Conservation (phyloP, 2,888 invertebrate genomes). For the Cheilosia soror region DNA sequence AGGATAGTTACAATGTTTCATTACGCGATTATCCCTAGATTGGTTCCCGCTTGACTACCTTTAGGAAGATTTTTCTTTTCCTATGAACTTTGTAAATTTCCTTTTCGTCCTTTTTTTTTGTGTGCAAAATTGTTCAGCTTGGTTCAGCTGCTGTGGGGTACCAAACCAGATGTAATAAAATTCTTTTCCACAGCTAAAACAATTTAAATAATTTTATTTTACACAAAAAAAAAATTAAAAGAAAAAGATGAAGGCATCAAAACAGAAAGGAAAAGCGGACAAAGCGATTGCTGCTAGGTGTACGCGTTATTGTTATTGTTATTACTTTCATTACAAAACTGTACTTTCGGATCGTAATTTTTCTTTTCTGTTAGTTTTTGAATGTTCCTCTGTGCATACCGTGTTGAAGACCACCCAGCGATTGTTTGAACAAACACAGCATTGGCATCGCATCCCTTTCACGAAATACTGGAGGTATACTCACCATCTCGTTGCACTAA, state of each 20-base stretch:
- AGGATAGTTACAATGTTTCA: conserved; percentile 73
- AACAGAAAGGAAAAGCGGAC: conserved; percentile 21
- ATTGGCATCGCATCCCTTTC: neutral
- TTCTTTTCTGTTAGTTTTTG: conserved; percentile 16
- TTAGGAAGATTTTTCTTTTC: conserved; percentile 22
- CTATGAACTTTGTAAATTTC: conserved; percentile 44
- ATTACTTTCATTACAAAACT: conserved; percentile 66
- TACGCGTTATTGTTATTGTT: conserved; percentile 68
- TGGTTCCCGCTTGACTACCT: conserved; percentile 71
- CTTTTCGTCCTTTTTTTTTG: conserved; percentile 49
- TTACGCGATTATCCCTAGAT: conserved; percentile 75
- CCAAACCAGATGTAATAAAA: conserved; percentile 55
- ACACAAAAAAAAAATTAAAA: conserved; percentile 40
- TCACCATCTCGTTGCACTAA: conserved; percentile 14
- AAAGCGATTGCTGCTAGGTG: conserved; percentile 60
- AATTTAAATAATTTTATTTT: conserved; percentile 57
- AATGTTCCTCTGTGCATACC: conserved; percentile 22
- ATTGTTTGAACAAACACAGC: conserved; percentile 65
- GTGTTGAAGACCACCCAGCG: conserved; percentile 59
- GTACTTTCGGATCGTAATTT: conserved; percentile 4
- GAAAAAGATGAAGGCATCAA: conserved; percentile 1
- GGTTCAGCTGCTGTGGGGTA: conserved; percentile 58
- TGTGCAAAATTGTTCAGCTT: conserved; percentile 14
- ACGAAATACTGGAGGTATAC: conserved; percentile 27
- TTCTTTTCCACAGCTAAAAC: conserved; percentile 36